Conservation (phyloP, 2,113 vertebrate species). For the Pimephales promelas region DNA sequence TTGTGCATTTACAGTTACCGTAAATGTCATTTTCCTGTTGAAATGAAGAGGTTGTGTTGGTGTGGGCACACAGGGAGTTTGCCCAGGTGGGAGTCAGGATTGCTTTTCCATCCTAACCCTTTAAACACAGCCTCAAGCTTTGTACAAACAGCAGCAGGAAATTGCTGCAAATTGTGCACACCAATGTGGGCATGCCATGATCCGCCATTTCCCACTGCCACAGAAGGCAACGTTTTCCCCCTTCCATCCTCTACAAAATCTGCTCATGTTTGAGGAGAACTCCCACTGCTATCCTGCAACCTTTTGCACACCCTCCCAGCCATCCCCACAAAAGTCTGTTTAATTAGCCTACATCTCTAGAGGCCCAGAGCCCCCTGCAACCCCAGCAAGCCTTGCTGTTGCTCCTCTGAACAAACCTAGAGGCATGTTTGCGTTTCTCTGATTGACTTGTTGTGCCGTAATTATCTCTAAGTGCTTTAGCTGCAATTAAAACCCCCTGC, state of each 20-base stretch:
- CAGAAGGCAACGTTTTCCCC: slow-evolving; percentile 31
- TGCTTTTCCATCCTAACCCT: slow-evolving; percentile 56
- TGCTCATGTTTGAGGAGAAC: slow-evolving; percentile 54
- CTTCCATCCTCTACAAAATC: slow-evolving; percentile 13
- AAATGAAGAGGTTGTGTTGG: not conserved
- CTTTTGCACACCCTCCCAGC: slow-evolving; percentile 18
- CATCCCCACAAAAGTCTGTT: slow-evolving; percentile 55
- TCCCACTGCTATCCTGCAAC: slow-evolving; percentile 45
- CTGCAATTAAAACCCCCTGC: slow-evolving; percentile 36
- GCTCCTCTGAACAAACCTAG: slow-evolving; percentile 55
- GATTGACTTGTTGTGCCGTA: slow-evolving; percentile 64
- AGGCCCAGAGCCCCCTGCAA: slow-evolving; percentile 40
- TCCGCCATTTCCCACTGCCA: slow-evolving; percentile 38
- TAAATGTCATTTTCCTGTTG: not conserved
- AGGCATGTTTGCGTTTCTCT: slow-evolving; percentile 62
- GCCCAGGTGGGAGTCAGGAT: slow-evolving; percentile 38
- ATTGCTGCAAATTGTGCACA: slow-evolving; percentile 65
- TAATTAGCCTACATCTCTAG: slow-evolving; percentile 61
- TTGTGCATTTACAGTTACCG: no score
- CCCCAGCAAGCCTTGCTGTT: slow-evolving; percentile 49
- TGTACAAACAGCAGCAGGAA: slow-evolving; percentile 68
- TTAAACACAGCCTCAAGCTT: slow-evolving; percentile 61
- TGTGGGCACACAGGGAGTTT: slow-evolving; percentile 13
- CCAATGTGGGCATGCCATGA: slow-evolving; percentile 54
- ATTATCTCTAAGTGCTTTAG: slow-evolving; percentile 57